These are phyloP conservation scores for Apamea monoglypha DNA, from an alignment of 2,888 invertebrate genomes.

Conservation along the genomic window DNA sequence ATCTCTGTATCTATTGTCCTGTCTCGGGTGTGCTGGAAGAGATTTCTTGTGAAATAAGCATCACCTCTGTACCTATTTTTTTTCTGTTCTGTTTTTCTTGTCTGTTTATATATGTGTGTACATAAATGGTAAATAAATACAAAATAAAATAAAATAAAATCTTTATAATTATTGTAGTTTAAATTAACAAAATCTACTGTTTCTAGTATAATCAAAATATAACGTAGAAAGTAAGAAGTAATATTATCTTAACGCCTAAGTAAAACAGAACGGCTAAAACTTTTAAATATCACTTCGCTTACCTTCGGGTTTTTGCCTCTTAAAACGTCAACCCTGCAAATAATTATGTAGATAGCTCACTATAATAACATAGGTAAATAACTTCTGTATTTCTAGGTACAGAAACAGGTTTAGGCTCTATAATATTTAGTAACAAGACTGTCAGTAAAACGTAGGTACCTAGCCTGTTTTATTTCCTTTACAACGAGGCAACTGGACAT, in stretches of 20 bases:
- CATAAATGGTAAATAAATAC: too few species aligned
- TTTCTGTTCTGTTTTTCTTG: too few species aligned
- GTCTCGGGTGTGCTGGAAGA: too few species aligned
- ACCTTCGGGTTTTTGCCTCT: not conserved
- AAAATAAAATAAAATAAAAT: too few species aligned
- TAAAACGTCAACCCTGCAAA: not conserved
- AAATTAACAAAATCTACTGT: too few species aligned
- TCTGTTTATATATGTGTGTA: too few species aligned
- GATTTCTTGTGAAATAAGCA: too few species aligned
- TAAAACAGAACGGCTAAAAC: not conserved
- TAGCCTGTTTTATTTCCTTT: slow-evolving; percentile 57
- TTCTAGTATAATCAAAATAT: slow-evolving; percentile 3
- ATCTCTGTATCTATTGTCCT: too few species aligned
- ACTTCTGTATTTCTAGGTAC: slow-evolving; percentile 9
- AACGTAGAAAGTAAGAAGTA: slow-evolving; percentile 20
- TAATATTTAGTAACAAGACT: slow-evolving; percentile 25
- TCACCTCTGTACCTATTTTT: too few species aligned
- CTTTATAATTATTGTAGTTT: too few species aligned
- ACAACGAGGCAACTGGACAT: slow-evolving; percentile 24
- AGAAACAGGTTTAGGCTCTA: slow-evolving; percentile 29
- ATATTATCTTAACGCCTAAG: not conserved
- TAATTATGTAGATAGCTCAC: slow-evolving; percentile 1
- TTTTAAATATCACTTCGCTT: not conserved
- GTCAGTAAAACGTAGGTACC: slow-evolving; percentile 9
- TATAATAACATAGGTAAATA: slow-evolving; percentile 3